Base-by-base conservation (phyloP, 92 coral and sea anemone species). In the Phenganax stokvisi region DNA sequence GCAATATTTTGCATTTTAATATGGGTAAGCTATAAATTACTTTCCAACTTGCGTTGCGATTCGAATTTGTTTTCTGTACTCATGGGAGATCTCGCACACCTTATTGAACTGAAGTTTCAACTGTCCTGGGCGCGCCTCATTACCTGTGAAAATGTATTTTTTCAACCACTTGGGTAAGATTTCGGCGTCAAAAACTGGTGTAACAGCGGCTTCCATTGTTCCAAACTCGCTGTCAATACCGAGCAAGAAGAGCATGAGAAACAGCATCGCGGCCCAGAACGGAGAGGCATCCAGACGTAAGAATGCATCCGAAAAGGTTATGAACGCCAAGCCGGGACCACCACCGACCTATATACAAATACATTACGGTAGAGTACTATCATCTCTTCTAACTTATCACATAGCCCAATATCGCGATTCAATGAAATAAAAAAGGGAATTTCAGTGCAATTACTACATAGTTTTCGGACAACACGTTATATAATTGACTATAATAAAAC, bases 221-320 rank as follows among this genome's bases (percentile, higher is more conserved):
- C 75, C 75, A 47, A 71, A 71, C 20, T 71, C 54, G 51, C 75
- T 71, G 75, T 71, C 75, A 17, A 71, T 71, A 71, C 75, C 75
- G 54, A 71, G 20, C 44, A 71, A 17, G 75, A 71, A 71, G 2
- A 71, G 75, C 75, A 71, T 71, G 12, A 71, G 55, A 30, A 71
- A 71, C 0, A 71, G 55, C 75, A 71, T 71, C 54, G 75, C 75
- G 51, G 75, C 75, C 75, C 75, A 71, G 20, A 71, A 71, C 55
- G 75, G 75, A 20, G 75, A 71, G 9, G 75, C 75, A 30, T 71
- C 75, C 16, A 71, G 75, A 10, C 54, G 75, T 0, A 71, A 17
- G 54, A 71, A 71, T n/a, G 75, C 75, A 30, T 71, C 75, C 16
- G 54, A 71, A 71, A 71, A 71, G 20, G 75, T 71, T 29, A 71